Conservation (phyloP, 2,113 vertebrate genomes). For the Puma concolor region DNA sequence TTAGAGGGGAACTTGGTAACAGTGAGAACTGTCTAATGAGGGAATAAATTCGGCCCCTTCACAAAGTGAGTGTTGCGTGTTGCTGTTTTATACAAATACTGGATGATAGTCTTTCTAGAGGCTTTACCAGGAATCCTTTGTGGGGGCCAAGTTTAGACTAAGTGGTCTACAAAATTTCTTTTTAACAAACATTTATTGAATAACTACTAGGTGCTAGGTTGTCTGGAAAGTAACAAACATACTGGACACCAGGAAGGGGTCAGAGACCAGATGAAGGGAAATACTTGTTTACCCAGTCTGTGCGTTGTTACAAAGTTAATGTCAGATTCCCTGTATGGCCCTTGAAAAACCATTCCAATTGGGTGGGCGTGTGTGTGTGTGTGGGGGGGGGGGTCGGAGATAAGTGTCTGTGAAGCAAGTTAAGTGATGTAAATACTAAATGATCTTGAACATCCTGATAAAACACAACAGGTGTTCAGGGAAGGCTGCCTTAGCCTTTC, state of each 20-base stretch:
- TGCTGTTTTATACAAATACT: background rate
- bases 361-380: background rate
- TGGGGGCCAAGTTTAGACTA: background rate
- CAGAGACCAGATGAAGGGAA: background rate
- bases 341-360: background rate
- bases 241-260: background rate
- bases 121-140: conserved; percentile 22
- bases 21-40: background rate
- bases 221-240: background rate
- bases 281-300: background rate
- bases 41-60: background rate
- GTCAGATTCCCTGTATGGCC: background rate
- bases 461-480: accelerated
- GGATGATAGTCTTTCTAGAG: background rate
- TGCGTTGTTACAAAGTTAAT: background rate
- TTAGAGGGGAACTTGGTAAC: background rate
- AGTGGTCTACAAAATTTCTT: background rate
- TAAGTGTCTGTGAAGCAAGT: background rate
- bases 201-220: background rate
- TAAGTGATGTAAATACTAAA: background rate
- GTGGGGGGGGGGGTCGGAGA: background rate
- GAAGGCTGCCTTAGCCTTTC: background rate
- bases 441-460: background rate
- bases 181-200: background rate
- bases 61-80: background rate